Conservation (phyloP, 2,888 invertebrate genomes). For the Apomyelois bistriatella region DNA sequence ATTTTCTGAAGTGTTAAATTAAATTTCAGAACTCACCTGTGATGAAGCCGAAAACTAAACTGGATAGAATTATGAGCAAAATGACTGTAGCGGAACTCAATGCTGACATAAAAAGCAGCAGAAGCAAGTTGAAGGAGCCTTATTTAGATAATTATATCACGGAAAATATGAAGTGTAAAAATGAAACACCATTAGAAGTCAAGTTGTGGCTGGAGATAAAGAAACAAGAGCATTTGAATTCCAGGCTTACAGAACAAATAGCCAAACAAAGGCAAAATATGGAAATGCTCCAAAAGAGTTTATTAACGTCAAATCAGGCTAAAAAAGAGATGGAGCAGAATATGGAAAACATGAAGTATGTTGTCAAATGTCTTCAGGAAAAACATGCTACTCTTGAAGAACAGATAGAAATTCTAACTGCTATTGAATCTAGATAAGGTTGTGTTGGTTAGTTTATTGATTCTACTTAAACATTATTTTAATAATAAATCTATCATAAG, state of each 20-base stretch:
- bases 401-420: slow-evolving; percentile 67
- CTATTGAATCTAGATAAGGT: slow-evolving; percentile 59
- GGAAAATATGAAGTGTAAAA: slow-evolving; percentile 50
- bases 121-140: slow-evolving; percentile 50
- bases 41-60: slow-evolving; percentile 30
- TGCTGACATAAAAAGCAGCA: slow-evolving; percentile 47
- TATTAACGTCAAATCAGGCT: slow-evolving; percentile 39
- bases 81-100: slow-evolving; percentile 53
- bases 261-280: slow-evolving; percentile 56
- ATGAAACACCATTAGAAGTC: slow-evolving; percentile 51
- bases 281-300: slow-evolving; percentile 49
- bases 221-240: slow-evolving; percentile 62
- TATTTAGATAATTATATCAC: slow-evolving; percentile 50
- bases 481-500: slow-evolving; percentile 1
- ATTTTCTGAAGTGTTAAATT: neutral
- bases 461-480: neutral
- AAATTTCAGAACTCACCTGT: slow-evolving; percentile 17
- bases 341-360: slow-evolving; percentile 59
- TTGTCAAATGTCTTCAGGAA: slow-evolving; percentile 67
- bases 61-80: slow-evolving; percentile 48
- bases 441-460: neutral
- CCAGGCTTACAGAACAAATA: slow-evolving; percentile 49
- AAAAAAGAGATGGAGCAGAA: slow-evolving; percentile 53
- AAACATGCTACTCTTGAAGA: slow-evolving; percentile 69
- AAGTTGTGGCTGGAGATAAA: slow-evolving; percentile 63